Conservation (phyloP, 2,888 invertebrate genomes). For the Germaria angustata region DNA sequence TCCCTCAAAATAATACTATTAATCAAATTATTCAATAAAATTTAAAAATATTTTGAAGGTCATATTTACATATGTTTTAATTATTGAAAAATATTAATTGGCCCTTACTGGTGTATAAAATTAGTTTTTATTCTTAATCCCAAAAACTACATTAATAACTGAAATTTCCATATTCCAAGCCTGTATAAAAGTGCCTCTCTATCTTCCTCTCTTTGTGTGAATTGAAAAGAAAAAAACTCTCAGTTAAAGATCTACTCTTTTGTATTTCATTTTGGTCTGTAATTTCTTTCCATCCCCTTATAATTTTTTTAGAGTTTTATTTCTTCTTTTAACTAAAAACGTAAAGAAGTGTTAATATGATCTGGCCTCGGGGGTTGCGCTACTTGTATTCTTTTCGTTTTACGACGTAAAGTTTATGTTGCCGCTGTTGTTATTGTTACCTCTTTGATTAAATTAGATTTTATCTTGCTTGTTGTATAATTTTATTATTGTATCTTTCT, state of each 20-base stretch:
- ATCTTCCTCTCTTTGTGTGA: neutral
- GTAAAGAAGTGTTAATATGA: slow-evolving; percentile 53
- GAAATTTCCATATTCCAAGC: neutral
- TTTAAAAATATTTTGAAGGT: too few relatives aligned
- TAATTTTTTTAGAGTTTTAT: slow-evolving; percentile 42
- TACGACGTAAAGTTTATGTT: slow-evolving; percentile 3
- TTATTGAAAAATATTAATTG: too few relatives aligned
- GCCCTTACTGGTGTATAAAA: too few relatives aligned
- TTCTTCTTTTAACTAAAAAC: slow-evolving; percentile 45
- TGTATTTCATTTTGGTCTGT: neutral
- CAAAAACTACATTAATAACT: neutral
- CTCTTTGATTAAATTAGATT: slow-evolving; percentile 39
- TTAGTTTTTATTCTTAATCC: too few relatives aligned
- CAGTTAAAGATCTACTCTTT: neutral
- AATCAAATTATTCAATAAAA: too few relatives aligned
- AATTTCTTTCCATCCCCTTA: slow-evolving; percentile 40
- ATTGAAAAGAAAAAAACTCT: neutral
- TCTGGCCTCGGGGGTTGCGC: slow-evolving; percentile 56
- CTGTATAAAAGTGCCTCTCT: neutral
- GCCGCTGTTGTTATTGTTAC: neutral
- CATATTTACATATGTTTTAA: too few relatives aligned
- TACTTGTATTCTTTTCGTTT: slow-evolving; percentile 32
- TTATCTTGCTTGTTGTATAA: slow-evolving; percentile 14
- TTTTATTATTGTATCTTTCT: slow-evolving; percentile 39
- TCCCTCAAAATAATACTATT: too few relatives aligned